These are phyloP conservation scores for Mythimna lalbum DNA, from an alignment of 2,888 invertebrate species.

Conservation along the genomic window DNA sequence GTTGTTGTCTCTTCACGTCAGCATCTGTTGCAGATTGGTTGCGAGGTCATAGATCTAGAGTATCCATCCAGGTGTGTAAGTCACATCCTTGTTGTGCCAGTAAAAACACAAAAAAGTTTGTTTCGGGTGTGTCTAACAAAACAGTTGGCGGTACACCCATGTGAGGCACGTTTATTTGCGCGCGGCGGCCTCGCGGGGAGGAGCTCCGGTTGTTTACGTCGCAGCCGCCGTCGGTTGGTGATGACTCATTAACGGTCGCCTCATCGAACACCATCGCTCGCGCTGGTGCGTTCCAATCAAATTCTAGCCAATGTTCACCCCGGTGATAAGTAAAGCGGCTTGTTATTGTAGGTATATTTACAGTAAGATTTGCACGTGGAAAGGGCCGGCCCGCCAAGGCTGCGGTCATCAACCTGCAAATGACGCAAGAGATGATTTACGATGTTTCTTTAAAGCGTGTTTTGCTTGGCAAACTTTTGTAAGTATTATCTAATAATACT, in stretches of 20 bases:
- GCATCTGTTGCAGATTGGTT: slow-evolving; percentile 11
- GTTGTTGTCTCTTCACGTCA: neutral
- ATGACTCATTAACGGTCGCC: slow-evolving; percentile 83
- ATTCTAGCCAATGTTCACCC: slow-evolving; percentile 55
- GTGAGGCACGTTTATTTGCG: slow-evolving; percentile 83
- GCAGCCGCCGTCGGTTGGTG: slow-evolving; percentile 67
- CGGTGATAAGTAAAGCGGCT: slow-evolving; percentile 48
- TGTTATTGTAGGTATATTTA: slow-evolving; percentile 42
- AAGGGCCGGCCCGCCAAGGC: slow-evolving; percentile 69
- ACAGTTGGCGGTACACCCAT: slow-evolving; percentile 77
- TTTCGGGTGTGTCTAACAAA: slow-evolving; percentile 69
- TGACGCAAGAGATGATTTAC: slow-evolving; percentile 47
- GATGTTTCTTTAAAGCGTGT: slow-evolving; percentile 25
- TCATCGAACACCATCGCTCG: slow-evolving; percentile 69
- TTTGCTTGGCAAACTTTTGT: slow-evolving; percentile 25
- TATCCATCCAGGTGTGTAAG: slow-evolving; percentile 4
- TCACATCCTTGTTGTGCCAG: slow-evolving; percentile 19
- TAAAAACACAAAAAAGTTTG: slow-evolving; percentile 44
- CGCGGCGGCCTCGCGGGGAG: slow-evolving; percentile 79
- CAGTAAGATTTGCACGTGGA: slow-evolving; percentile 34
- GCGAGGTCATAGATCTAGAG: neutral
- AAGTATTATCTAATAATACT: slow-evolving; percentile 1
- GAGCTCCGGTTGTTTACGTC: slow-evolving; percentile 82
- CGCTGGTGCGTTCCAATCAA: slow-evolving; percentile 69
- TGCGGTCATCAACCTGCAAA: slow-evolving; percentile 82